Conservation (phyloP, 2,113 vertebrate genomes). For the Poeciliopsis retropinna region DNA sequence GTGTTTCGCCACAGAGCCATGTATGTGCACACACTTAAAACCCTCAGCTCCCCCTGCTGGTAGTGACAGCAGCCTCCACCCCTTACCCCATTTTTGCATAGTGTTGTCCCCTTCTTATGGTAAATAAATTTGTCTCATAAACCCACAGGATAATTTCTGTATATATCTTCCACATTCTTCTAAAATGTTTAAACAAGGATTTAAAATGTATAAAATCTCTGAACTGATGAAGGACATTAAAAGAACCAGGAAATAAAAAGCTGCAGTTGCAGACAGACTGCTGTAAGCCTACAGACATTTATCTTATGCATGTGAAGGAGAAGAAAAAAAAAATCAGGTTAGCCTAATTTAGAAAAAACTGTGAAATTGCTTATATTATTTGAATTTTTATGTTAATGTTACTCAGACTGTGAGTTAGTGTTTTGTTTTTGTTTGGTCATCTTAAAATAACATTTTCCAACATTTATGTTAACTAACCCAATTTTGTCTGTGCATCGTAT, state of each 20-base stretch:
- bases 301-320: constrained; percentile 23
- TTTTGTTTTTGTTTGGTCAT: constrained; percentile 16
- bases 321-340: not conserved
- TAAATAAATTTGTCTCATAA: constrained; percentile 57
- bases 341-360: constrained; percentile 47
- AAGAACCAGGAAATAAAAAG: constrained; percentile 5
- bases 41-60: constrained; percentile 53
- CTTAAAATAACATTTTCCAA: constrained; percentile 53
- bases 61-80: constrained; percentile 42
- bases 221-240: constrained; percentile 13
- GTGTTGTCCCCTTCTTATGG: constrained; percentile 60
- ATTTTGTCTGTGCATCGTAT: constrained; percentile 32
- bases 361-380: constrained; percentile 64
- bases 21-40: constrained; percentile 47
- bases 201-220: constrained; percentile 50
- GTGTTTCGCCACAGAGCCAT: constrained; percentile 54
- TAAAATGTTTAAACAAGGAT: constrained; percentile 46
- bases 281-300: not conserved
- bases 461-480: constrained; percentile 50
- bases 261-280: not conserved
- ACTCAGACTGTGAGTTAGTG: constrained; percentile 18
- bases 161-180: constrained; percentile 54
- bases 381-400: constrained; percentile 55
- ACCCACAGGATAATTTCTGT: constrained; percentile 56
- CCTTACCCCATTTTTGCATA: constrained; percentile 46